Conservation (phyloP, 2,888 invertebrate species). For the Ophion slaviceki region DNA sequence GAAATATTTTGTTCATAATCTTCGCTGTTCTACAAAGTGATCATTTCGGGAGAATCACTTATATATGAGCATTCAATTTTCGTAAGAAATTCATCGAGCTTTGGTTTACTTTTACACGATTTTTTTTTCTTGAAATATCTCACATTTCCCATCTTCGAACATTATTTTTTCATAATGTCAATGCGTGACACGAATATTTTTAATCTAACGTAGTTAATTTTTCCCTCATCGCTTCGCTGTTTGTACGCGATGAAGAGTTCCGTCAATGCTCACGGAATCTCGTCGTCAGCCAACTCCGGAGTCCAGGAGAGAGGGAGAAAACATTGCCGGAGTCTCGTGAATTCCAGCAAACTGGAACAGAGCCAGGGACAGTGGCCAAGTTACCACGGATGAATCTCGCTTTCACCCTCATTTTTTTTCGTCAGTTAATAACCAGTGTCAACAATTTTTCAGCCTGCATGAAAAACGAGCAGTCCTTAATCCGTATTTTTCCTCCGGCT, state of each 20-base stretch:
- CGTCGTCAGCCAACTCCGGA: background rate
- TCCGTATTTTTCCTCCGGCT: background rate
- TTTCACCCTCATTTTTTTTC: constrained; percentile 33
- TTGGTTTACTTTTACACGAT: too few relatives aligned
- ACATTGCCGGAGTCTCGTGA: constrained; percentile 62
- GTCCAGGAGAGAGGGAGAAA: constrained; percentile 27
- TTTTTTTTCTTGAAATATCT: too few relatives aligned
- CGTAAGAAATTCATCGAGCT: too few relatives aligned
- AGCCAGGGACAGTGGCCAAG: constrained; percentile 75
- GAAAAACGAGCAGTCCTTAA: constrained; percentile 8
- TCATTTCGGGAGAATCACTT: too few relatives aligned
- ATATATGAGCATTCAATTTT: too few relatives aligned
- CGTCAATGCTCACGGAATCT: constrained; percentile 3
- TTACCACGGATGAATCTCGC: constrained; percentile 59
- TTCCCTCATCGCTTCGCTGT: background rate
- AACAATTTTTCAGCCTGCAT: constrained; percentile 50
- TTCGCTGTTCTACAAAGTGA: too few relatives aligned
- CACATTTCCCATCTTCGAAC: too few relatives aligned
- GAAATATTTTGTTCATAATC: too few relatives aligned
- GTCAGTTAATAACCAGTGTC: constrained; percentile 64
- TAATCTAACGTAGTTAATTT: constrained; percentile 21
- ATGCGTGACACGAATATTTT: constrained; percentile 26
- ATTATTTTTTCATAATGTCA: background rate
- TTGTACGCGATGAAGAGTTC: constrained; percentile 12
- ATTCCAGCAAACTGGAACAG: constrained; percentile 74